Percentiles rank a stretch among this genome's conserved stretches.
phyloP scores from a whole-genome alignment of 2,113 vertebrate species.

The Seriola dumerili region DNA sequence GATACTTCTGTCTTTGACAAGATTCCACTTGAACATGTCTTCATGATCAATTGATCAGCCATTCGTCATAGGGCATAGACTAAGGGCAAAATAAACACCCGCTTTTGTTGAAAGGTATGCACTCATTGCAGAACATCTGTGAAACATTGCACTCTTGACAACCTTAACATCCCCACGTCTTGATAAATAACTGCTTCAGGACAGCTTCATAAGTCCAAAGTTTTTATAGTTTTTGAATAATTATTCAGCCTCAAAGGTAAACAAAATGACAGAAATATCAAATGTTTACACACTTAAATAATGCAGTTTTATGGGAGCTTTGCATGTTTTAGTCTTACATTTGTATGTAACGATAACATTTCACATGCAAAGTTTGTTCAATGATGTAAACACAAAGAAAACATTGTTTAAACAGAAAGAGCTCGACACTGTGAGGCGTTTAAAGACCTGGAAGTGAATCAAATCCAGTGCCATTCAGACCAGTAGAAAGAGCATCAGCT shows the following conservation, averaged over 20 bases:
- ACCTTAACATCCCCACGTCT: conserved; percentile 51
- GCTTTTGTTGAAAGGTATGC: conserved; percentile 60
- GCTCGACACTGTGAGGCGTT: neutral
- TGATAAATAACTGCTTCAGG: conserved; percentile 58
- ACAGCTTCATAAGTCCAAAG: conserved; percentile 14
- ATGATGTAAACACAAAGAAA: conserved; percentile 22
- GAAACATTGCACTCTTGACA: conserved; percentile 71
- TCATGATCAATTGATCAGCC: conserved; percentile 64
- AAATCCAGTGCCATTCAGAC: neutral
- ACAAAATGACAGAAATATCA: conserved; percentile 44
- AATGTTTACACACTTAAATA: conserved; percentile 16
- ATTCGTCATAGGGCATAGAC: conserved; percentile 57
- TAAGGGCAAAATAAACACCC: conserved; percentile 66
- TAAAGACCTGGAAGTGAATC: conserved; percentile 10
- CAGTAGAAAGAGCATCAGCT: conserved; percentile 22
- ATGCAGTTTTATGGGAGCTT: neutral
- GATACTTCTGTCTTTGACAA: conserved; percentile 50
- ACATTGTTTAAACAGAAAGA: conserved; percentile 19
- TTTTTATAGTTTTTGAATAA: conserved; percentile 26
- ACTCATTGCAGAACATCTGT: conserved; percentile 72
- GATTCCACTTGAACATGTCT: conserved; percentile 55
- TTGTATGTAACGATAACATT: conserved; percentile 17
- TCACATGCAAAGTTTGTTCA: conserved; percentile 10
- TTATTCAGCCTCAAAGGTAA: conserved; percentile 39
- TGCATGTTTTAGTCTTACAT: neutral